Conservation (phyloP, 1,140 invertebrate species). For the Hyphantria cunea region DNA sequence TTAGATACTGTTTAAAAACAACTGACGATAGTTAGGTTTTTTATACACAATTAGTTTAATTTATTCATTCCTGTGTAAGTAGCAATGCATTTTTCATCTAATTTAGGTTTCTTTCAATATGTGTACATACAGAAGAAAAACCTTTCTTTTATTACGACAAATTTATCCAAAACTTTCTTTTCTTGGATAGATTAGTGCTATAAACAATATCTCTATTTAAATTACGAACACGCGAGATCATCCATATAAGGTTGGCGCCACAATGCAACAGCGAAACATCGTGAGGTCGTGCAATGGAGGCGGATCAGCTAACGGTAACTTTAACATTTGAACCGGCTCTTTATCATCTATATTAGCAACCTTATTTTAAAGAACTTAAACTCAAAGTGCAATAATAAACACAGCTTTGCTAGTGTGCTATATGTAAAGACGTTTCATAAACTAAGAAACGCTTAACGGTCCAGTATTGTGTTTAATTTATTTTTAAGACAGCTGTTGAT, state of each 20-base stretch:
- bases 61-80: no score
- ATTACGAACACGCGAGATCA: slow-evolving; percentile 11
- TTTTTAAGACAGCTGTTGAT: slow-evolving; percentile 15
- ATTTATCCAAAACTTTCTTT: no score
- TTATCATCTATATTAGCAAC: slow-evolving; percentile 10
- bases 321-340: slow-evolving; percentile 26
- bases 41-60: no score
- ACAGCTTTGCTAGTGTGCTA: slow-evolving; percentile 7
- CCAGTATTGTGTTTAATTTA: slow-evolving; percentile 23
- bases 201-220: no score
- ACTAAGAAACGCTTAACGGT: slow-evolving; percentile 20
- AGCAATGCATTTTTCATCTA: no score
- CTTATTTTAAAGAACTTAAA: slow-evolving; percentile 9
- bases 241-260: slow-evolving; percentile 7
- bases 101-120: no score
- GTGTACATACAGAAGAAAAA: no score
- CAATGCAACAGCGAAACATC: slow-evolving; percentile 28
- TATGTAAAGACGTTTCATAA: slow-evolving; percentile 24
- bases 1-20: no score
- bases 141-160: no score
- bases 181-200: no score
- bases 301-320: slow-evolving; percentile 15
- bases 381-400: neutral
- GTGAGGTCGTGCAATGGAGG: slow-evolving; percentile 25
- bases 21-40: no score